Evolutionary conservation across 2,888 invertebrate genomes (phyloP).

Genomic region (Macrophya annulata): DNA sequence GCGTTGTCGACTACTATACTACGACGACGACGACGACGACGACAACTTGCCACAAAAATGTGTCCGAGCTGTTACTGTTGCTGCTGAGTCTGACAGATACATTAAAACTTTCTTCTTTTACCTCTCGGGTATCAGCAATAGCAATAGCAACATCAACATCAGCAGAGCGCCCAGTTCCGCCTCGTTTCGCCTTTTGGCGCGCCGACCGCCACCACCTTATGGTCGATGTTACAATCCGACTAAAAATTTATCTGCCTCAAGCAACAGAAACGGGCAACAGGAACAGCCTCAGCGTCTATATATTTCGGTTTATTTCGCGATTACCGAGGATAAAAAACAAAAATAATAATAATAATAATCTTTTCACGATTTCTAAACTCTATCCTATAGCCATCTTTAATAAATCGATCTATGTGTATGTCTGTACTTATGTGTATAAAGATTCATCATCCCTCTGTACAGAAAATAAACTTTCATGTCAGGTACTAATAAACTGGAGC

Average conservation of each 20-base stretch:
- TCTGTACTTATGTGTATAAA: no score
- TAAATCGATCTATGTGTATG: no score
- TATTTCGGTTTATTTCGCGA: neutral
- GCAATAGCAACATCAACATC: neutral
- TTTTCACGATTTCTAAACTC: no score
- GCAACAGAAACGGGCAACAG: neutral
- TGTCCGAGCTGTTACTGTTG: constrained; percentile 7
- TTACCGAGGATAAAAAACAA: neutral
- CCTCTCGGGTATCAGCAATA: neutral
- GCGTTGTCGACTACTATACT: neutral
- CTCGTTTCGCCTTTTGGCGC: neutral
- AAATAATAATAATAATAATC: neutral
- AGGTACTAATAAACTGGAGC: no score
- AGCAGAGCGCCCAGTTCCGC: neutral
- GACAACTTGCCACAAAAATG: neutral
- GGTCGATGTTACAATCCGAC: neutral
- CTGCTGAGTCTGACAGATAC: constrained; percentile 38
- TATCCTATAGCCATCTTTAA: no score
- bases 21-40: neutral
- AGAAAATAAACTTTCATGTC: no score
- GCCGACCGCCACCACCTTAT: constrained; percentile 8
- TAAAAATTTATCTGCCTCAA: neutral
- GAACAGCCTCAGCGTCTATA: neutral
- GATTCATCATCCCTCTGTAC: no score
- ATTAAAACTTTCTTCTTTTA: constrained; percentile 42